These are phyloP conservation scores for Brachirus orientalis DNA, from an alignment of 2,113 vertebrate genomes.

Conservation along the genomic window DNA sequence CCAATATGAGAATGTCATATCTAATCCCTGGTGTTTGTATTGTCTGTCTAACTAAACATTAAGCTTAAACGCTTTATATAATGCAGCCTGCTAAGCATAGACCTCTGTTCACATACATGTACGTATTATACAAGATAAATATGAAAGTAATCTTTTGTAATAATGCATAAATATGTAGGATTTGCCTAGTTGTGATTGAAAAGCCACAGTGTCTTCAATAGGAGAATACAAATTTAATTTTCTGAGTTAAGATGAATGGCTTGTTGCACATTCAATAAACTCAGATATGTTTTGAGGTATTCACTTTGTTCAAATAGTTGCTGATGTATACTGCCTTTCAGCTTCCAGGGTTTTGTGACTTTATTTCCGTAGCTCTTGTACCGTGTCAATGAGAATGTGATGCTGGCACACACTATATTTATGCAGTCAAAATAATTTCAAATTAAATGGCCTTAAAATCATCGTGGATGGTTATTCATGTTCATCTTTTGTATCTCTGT, in stretches of 20 bases:
- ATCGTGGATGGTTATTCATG: too few species aligned
- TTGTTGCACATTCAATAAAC: background rate
- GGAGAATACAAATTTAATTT: conserved; percentile 22
- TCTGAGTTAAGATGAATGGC: conserved; percentile 7
- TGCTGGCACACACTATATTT: too few species aligned
- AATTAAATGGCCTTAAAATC: too few species aligned
- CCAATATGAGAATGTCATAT: conserved; percentile 17
- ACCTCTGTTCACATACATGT: background rate
- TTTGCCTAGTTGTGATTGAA: conserved; percentile 25
- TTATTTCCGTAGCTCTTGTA: too few species aligned
- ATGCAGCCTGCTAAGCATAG: background rate
- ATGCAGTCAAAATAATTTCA: too few species aligned
- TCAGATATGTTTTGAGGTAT: too few species aligned
- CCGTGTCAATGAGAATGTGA: too few species aligned
- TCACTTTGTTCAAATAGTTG: too few species aligned
- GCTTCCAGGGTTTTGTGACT: too few species aligned
- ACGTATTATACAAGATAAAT: background rate
- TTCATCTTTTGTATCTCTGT: too few species aligned
- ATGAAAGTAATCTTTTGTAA: conserved; percentile 29
- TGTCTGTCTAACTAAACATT: conserved; percentile 23
- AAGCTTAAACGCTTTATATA: conserved; percentile 32
- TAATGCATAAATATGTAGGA: conserved; percentile 13
- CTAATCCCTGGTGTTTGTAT: conserved; percentile 44
- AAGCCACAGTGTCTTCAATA: conserved; percentile 11
- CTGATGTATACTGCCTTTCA: too few species aligned